A percentile compares a stretch with the other conserved stretches of the same genome.
These are phyloP conservation scores for Ptiloglossa arizonensis DNA, from an alignment of 1,140 invertebrate genomes.

Conservation along the genomic window DNA sequence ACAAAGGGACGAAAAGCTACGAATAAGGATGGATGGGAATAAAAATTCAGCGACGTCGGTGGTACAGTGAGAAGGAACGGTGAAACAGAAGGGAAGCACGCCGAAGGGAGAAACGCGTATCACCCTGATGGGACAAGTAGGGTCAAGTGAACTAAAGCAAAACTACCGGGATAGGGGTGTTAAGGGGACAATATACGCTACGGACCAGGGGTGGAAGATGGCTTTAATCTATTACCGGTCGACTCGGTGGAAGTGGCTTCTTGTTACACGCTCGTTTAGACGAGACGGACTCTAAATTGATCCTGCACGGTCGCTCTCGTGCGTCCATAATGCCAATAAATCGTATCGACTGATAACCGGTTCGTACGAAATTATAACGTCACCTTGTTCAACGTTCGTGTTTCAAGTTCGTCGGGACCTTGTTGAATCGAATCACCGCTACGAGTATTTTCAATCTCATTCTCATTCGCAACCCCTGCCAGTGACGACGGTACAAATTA, in stretches of 20 bases:
- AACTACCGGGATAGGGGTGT: slow-evolving; percentile 75
- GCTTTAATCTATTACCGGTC: slow-evolving; percentile 81
- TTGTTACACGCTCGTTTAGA: slow-evolving; percentile 81
- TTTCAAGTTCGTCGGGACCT: too few relatives aligned
- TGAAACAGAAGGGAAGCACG: slow-evolving; percentile 43
- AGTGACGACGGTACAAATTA: too few relatives aligned
- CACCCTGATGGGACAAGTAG: slow-evolving; percentile 71
- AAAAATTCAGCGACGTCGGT: slow-evolving; percentile 23
- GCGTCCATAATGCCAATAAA: neutral
- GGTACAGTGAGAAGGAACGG: slow-evolving; percentile 41
- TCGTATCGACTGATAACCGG: neutral
- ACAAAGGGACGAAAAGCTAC: slow-evolving; percentile 25
- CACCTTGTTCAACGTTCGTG: too few relatives aligned
- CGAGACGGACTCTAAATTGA: slow-evolving; percentile 51
- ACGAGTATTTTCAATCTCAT: too few relatives aligned
- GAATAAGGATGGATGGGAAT: neutral
- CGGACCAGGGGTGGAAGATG: slow-evolving; percentile 69
- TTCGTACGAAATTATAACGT: neutral
- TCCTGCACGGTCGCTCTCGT: slow-evolving; percentile 13
- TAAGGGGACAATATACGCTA: slow-evolving; percentile 78
- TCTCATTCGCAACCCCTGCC: too few relatives aligned
- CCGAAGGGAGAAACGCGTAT: slow-evolving; percentile 41
- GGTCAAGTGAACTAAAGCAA: slow-evolving; percentile 80
- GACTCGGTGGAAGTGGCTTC: slow-evolving; percentile 77
- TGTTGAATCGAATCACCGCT: too few relatives aligned